These are phyloP conservation scores for Lasioglossum albipes DNA, from an alignment of 1,140 invertebrate genomes.

Conservation along the genomic window DNA sequence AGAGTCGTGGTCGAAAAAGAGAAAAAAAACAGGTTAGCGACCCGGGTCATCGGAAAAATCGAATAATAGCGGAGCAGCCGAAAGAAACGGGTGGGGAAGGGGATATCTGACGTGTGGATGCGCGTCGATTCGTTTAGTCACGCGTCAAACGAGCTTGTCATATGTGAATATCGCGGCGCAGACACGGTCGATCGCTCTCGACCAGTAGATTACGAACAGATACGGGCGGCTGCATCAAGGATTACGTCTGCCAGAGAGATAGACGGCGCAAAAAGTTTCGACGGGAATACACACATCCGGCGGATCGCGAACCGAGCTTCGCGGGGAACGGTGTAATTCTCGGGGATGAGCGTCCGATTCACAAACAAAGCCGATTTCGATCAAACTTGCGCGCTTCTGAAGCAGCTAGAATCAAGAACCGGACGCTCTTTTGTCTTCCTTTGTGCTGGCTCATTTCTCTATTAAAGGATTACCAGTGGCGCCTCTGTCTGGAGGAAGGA, in stretches of 20 bases:
- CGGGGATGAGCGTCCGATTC: not conserved
- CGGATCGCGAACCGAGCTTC: not conserved
- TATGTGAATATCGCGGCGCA: conserved; percentile 36
- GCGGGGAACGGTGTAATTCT: not conserved
- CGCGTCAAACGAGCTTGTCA: conserved; percentile 35
- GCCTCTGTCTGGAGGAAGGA: too few species aligned
- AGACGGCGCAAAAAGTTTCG: not conserved
- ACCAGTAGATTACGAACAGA: conserved; percentile 51
- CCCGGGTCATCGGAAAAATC: too few species aligned
- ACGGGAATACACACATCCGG: too few species aligned
- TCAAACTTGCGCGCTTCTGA: not conserved
- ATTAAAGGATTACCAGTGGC: too few species aligned
- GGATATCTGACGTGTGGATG: too few species aligned
- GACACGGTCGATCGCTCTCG: conserved; percentile 31
- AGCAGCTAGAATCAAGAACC: not conserved
- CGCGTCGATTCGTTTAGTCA: conserved; percentile 14
- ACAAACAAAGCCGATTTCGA: not conserved
- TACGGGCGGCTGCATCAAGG: conserved; percentile 23
- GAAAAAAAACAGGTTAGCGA: too few species aligned
- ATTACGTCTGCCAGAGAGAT: not conserved
- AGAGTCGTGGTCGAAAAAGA: too few species aligned
- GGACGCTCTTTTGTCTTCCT: not conserved
- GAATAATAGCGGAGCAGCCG: too few species aligned
- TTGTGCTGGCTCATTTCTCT: not conserved
- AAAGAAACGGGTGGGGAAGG: too few species aligned